Conservation (phyloP, 2,888 invertebrate genomes). For the Parnassius apollo region DNA sequence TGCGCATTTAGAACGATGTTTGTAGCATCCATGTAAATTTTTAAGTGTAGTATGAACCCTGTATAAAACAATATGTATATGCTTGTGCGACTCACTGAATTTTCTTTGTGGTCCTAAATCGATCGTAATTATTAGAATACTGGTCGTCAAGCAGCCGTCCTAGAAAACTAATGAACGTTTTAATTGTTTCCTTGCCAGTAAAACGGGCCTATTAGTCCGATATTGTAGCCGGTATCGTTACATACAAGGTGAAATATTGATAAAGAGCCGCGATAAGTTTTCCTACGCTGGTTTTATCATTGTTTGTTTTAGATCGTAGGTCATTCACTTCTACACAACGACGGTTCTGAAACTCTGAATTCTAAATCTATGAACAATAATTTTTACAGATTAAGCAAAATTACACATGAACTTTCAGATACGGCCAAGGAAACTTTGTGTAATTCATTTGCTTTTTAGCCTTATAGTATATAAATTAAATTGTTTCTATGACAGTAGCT, state of each 20-base stretch:
- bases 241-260: constrained; percentile 44
- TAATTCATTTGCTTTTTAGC: constrained; percentile 29
- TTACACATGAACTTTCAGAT: neutral
- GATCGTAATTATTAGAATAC: neutral
- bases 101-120: neutral
- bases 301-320: constrained; percentile 42
- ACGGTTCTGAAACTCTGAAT: constrained; percentile 12
- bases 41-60: too few relatives aligned
- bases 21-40: too few relatives aligned
- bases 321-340: constrained; percentile 40
- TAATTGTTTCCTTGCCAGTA: constrained; percentile 19
- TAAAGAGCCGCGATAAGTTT: constrained; percentile 39
- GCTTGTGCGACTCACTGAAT: neutral
- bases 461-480: constrained; percentile 29
- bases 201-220: constrained; percentile 23
- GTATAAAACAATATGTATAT: too few relatives aligned
- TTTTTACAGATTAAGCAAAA: too few relatives aligned
- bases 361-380: too few relatives aligned
- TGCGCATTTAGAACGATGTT: too few relatives aligned
- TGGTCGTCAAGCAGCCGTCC: constrained; percentile 1
- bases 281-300: constrained; percentile 41
- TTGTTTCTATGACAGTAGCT: constrained; percentile 3
- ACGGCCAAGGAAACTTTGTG: constrained; percentile 1
- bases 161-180: constrained; percentile 24
- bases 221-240: constrained; percentile 34